These are phyloP conservation scores for Mellivora capensis DNA, from an alignment of 2,113 vertebrate genomes.

Conservation along the genomic window DNA sequence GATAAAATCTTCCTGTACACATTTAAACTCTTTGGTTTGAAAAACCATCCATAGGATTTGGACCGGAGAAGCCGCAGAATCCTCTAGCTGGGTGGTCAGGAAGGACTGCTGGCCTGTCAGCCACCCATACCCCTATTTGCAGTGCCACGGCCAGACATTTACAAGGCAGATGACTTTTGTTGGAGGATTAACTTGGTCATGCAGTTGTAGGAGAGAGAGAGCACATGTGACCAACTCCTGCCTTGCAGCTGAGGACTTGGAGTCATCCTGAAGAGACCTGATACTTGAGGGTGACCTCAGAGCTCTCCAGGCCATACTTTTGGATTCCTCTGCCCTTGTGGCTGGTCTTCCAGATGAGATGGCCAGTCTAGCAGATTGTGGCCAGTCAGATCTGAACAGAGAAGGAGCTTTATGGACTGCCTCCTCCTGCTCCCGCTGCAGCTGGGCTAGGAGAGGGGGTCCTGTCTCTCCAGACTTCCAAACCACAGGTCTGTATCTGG, in stretches of 20 bases:
- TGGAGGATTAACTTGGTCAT: background rate
- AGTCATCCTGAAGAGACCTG: background rate
- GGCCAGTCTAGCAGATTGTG: too few relatives aligned
- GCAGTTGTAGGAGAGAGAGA: background rate
- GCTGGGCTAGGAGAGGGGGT: too few relatives aligned
- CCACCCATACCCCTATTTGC: background rate
- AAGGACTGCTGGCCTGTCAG: background rate
- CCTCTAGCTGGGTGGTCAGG: background rate
- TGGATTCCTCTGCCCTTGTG: background rate
- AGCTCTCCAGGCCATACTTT: background rate
- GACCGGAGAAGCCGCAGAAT: background rate
- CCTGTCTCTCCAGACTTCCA: background rate
- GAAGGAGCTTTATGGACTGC: background rate
- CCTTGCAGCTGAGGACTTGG: background rate
- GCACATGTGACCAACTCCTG: background rate
- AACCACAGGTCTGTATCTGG: background rate
- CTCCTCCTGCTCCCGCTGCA: background rate
- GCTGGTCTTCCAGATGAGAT: background rate
- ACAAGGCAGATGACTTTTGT: background rate
- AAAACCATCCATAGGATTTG: background rate
- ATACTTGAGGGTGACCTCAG: too few relatives aligned
- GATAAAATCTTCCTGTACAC: conserved; percentile 36
- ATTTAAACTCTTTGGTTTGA: background rate
- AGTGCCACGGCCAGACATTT: background rate
- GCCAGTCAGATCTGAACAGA: background rate